Base-by-base conservation (phyloP, 2,113 vertebrate genomes). In the Pipa parva region DNA sequence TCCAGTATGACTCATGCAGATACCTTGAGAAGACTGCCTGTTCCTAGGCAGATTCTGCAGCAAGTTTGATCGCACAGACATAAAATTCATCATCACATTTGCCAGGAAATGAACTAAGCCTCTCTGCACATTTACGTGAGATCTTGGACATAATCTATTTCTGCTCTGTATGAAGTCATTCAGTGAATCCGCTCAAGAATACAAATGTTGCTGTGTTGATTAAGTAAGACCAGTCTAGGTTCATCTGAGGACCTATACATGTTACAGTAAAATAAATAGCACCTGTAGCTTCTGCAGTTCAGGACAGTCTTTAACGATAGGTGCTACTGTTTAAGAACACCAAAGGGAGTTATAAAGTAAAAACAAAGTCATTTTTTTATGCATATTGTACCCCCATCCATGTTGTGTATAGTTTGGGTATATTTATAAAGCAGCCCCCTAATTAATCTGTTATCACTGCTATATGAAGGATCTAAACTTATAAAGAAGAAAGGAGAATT, bases 1-100 rank as follows among this genome's bases (percentile, higher is more conserved):
- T 6, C 39, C n/a, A 18, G 39, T 15, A 7, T 7, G n/a, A 42
- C 39, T 42, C 17, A 18, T n/a, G 39, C 15, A 42, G 15, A 42
- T 42, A 15, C 39, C 5, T 42, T 42, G 6, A 15, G 5, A 15
- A 3, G 39, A n/a, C 39, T 42, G 39, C n/a, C 63, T 64, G 63
- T 64, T 26, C 54, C 63, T 24, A 22, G 63, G 63, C 63, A 64
- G 63, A 37, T 42, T 28, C 22, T 64, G 31, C 50, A 52, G 63
- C 27, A 39, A 26, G 50, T 18, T 55, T 64, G 50, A 55, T 55
- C 54, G 52, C 62, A 63, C 50, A 50, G 60, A 50, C 50, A 63
- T 63, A 64, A 64, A 64, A 64, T 64, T 64, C 63, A 64, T 64
- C 63, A 56, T 52, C 37, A 46, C 63, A 65, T 65, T 65, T 57